Evolutionary conservation across 2,888 invertebrate species (phyloP).

Genomic region (Epiblema foenella): DNA sequence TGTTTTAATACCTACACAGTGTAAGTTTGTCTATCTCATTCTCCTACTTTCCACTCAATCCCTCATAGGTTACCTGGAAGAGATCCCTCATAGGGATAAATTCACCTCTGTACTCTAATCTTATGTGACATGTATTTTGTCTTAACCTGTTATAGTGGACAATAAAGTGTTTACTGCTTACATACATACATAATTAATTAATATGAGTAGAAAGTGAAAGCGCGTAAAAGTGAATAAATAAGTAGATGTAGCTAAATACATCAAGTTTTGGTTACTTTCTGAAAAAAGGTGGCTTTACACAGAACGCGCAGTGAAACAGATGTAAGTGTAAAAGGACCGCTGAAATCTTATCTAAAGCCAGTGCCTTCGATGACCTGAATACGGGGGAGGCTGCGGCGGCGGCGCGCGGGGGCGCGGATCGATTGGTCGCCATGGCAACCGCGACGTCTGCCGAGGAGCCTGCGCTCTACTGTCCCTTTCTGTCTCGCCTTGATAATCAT

Average conservation of each 20-base stretch:
- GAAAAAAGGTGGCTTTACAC: background rate
- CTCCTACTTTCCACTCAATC: no score
- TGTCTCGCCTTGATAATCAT: slow-evolving; percentile 84
- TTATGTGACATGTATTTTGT: no score
- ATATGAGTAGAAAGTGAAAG: no score
- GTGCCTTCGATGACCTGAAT: slow-evolving; percentile 79
- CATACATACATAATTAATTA: no score
- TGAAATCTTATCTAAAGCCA: slow-evolving; percentile 34
- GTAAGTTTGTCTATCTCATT: no score
- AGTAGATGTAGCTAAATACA: background rate
- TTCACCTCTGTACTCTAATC: no score
- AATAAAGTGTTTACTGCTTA: no score
- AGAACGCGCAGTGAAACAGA: background rate
- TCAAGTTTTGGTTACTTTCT: background rate
- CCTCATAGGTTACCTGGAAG: no score
- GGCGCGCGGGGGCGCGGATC: slow-evolving; percentile 65
- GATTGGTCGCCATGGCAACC: slow-evolving; percentile 81
- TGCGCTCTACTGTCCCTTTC: slow-evolving; percentile 84
- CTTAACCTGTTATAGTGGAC: no score
- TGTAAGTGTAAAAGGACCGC: slow-evolving; percentile 1
- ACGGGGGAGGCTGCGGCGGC: slow-evolving; percentile 72
- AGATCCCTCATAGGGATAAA: no score
- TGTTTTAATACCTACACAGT: no score
- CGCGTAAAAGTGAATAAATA: no score
- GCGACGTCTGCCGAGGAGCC: slow-evolving; percentile 85